Conservation (phyloP, 2,113 vertebrate species). For the Okapia johnstoni region DNA sequence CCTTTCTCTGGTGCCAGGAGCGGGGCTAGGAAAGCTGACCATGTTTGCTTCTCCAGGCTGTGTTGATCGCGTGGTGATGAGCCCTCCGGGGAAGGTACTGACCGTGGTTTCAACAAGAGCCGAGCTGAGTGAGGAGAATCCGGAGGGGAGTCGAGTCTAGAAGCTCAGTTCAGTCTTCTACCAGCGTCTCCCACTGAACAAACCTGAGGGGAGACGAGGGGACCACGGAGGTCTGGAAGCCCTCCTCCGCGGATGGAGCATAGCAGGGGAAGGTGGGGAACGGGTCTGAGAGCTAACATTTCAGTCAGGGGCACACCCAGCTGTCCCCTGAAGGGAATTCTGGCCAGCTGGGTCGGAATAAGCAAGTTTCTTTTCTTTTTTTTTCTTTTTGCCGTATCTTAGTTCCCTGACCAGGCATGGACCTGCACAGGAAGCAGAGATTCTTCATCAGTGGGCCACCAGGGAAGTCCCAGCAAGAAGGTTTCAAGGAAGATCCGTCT, state of each 20-base stretch:
- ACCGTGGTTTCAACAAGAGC: background rate
- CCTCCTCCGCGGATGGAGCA: background rate
- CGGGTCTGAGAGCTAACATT: background rate
- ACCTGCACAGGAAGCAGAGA: background rate
- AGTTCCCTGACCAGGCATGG: background rate
- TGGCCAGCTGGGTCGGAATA: background rate
- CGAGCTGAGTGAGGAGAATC: constrained; percentile 71
- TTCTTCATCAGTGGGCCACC: background rate
- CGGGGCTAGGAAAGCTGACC: constrained; percentile 39
- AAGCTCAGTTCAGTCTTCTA: background rate
- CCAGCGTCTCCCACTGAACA: background rate
- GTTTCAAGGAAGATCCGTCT: background rate
- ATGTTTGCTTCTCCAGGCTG: constrained; percentile 29
- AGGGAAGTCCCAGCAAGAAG: background rate
- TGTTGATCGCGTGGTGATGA: constrained; percentile 12
- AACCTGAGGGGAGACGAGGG: background rate
- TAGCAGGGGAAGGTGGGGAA: background rate
- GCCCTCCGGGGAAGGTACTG: background rate
- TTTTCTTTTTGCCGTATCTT: background rate
- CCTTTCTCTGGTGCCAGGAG: background rate
- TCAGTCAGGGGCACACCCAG: background rate
- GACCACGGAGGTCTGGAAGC: background rate
- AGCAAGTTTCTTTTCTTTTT: background rate
- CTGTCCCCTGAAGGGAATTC: background rate
- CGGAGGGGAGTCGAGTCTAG: constrained; percentile 76